Conservation (phyloP, 1,140 invertebrate species). For the Argopecten irradians region DNA sequence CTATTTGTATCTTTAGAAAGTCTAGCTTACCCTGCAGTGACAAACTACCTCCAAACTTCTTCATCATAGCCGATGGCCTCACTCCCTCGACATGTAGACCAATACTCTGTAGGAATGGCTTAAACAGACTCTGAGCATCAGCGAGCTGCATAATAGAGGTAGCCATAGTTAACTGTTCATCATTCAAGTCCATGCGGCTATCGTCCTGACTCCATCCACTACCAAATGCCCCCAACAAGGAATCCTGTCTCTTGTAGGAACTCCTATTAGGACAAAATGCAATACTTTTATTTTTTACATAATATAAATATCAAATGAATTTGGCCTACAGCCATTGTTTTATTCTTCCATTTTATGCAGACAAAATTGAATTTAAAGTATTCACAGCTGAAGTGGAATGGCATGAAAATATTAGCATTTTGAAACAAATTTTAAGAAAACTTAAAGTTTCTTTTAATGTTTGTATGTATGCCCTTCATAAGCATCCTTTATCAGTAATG, state of each 20-base stretch:
- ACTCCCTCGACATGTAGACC: slow-evolving; percentile 75
- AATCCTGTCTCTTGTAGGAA: slow-evolving; percentile 64
- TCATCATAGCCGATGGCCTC: slow-evolving; percentile 75
- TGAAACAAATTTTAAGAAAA: no score
- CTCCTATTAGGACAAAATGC: no score
- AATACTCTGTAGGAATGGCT: slow-evolving; percentile 74
- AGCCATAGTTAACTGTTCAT: slow-evolving; percentile 64
- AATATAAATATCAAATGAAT: not conserved
- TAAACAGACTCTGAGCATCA: slow-evolving; percentile 75
- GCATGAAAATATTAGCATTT: no score
- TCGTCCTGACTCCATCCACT: slow-evolving; percentile 74
- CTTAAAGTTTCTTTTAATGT: no score
- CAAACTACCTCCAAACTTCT: slow-evolving; percentile 93
- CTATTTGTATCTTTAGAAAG: slow-evolving; percentile 93
- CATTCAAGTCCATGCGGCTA: slow-evolving; percentile 67
- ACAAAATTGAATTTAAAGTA: no score
- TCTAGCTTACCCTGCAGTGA: slow-evolving; percentile 92
- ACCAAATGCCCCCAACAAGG: slow-evolving; percentile 64
- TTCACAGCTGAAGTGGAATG: no score
- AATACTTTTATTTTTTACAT: not conserved
- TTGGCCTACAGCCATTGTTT: no score
- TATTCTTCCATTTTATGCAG: no score
- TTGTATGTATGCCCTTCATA: no score
- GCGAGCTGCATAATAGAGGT: slow-evolving; percentile 73
- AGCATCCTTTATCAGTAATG: no score